Conservation (phyloP, 2,113 vertebrate genomes). For the Scomber japonicus region DNA sequence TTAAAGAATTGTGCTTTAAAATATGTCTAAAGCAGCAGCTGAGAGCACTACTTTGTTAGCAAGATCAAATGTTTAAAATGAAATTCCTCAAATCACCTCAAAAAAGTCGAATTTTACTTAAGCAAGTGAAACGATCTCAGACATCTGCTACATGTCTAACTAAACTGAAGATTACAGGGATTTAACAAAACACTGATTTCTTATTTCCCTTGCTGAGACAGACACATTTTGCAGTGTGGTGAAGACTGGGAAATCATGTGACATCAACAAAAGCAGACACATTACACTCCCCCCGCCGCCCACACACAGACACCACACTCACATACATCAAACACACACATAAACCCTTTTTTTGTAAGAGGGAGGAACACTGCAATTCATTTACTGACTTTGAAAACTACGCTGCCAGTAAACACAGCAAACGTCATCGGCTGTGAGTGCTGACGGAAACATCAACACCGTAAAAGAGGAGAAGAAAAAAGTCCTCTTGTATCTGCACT, state of each 20-base stretch:
- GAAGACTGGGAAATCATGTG: constrained; percentile 77
- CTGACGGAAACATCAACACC: constrained; percentile 67
- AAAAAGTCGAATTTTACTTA: neutral
- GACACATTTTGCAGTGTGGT: constrained; percentile 63
- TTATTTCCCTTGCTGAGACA: constrained; percentile 19
- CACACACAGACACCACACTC: constrained; percentile 57
- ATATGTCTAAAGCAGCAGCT: neutral
- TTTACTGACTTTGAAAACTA: constrained; percentile 71
- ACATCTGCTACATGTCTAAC: constrained; percentile 23
- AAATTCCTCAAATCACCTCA: neutral
- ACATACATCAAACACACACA: constrained; percentile 65
- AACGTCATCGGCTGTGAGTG: constrained; percentile 62
- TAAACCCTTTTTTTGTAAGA: constrained; percentile 47
- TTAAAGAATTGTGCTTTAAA: neutral
- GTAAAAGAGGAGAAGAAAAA: constrained; percentile 23
- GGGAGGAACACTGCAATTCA: constrained; percentile 68
- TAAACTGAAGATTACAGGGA: neutral
- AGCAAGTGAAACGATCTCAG: constrained; percentile 12
- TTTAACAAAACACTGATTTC: neutral
- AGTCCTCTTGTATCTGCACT: constrained; percentile 43
- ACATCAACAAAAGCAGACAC: constrained; percentile 77
- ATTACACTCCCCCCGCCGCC: constrained; percentile 41
- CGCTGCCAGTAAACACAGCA: constrained; percentile 73
- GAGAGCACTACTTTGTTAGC: neutral
- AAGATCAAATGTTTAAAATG: constrained; percentile 8